A percentile compares a stretch with the other conserved stretches of the same genome.
Evolutionary conservation across 2,113 vertebrate genomes (phyloP).

Genomic region (Ailuropoda melanoleuca): DNA sequence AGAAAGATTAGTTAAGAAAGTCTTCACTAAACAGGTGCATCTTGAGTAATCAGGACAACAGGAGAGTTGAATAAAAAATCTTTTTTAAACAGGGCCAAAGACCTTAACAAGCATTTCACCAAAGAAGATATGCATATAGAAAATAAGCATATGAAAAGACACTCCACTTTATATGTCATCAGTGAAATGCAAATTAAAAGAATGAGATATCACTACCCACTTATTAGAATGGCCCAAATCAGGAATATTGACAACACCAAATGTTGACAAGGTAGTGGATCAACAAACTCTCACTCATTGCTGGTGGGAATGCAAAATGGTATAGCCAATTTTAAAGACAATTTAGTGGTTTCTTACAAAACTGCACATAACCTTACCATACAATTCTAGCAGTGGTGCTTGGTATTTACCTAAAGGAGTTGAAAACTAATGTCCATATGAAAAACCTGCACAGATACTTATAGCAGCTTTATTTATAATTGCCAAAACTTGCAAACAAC

Average conservation of each 20-base stretch:
- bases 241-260: neutral
- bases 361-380: too few relatives aligned
- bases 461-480: neutral
- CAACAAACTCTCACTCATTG: neutral
- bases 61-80: neutral
- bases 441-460: neutral
- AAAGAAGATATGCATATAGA: neutral
- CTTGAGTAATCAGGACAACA: neutral
- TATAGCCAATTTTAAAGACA: neutral
- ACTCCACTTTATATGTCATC: neutral
- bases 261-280: too few relatives aligned
- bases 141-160: neutral
- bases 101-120: neutral
- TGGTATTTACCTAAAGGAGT: neutral
- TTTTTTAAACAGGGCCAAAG: neutral
- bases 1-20: neutral
- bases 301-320: neutral
- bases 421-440: neutral
- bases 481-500: neutral
- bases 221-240: neutral
- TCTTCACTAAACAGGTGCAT: neutral
- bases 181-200: neutral
- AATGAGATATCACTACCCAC: neutral
- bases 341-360: neutral
- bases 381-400: neutral